These are phyloP conservation scores for Gnathonemus echidnorhynchus DNA, from an alignment of 2,113 vertebrate species.

Conservation along the genomic window DNA sequence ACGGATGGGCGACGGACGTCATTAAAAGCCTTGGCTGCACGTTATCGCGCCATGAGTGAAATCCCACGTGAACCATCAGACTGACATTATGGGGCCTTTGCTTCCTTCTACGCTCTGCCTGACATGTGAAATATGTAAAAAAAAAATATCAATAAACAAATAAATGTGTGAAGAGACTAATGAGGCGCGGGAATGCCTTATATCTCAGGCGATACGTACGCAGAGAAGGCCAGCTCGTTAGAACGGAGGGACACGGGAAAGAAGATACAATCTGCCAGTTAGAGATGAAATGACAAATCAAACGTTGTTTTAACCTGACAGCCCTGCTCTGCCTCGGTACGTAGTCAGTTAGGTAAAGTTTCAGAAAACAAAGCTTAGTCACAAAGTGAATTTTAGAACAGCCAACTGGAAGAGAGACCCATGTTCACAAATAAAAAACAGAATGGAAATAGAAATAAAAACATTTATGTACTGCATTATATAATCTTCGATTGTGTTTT, in stretches of 20 bases:
- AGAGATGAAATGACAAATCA: conserved; percentile 28
- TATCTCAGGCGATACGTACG: background rate
- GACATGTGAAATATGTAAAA: conserved; percentile 4
- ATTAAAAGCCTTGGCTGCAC: background rate
- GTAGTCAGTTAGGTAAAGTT: conserved; percentile 22
- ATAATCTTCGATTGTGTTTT: background rate
- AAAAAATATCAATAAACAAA: background rate
- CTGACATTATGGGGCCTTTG: background rate
- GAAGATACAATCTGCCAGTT: conserved; percentile 15
- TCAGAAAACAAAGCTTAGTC: background rate
- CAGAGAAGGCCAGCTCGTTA: background rate
- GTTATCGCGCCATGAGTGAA: background rate
- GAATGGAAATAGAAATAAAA: background rate
- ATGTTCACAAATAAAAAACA: background rate
- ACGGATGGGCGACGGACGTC: background rate
- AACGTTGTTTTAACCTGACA: conserved; percentile 28
- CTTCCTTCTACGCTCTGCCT: background rate
- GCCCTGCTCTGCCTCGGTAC: conserved; percentile 5
- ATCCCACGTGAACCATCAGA: background rate
- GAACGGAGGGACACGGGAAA: background rate
- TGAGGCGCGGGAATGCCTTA: background rate
- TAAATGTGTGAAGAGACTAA: background rate
- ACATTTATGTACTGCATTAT: background rate
- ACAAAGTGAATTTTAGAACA: conserved; percentile 1
- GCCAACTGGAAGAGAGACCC: background rate